Conservation (phyloP, 2,113 vertebrate species). For the Aspiorhynchus laticeps region DNA sequence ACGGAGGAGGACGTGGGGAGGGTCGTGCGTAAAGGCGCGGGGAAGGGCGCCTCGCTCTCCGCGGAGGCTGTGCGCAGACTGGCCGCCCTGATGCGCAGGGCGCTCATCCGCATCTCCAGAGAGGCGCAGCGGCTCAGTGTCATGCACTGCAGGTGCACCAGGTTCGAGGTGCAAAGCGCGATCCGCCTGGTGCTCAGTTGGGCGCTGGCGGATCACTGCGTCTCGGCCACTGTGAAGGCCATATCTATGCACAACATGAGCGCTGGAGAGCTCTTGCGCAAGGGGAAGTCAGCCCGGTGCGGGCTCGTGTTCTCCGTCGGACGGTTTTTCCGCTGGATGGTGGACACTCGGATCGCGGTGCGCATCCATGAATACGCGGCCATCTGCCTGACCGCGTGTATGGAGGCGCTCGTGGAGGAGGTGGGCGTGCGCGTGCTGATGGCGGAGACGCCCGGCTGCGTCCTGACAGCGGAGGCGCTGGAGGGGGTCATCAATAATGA, state of each 20-base stretch:
- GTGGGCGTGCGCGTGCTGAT: slow-evolving; percentile 83
- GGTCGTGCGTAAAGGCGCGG: slow-evolving; percentile 81
- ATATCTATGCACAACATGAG: slow-evolving; percentile 97
- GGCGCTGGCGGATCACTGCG: slow-evolving; percentile 91
- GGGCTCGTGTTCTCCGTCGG: slow-evolving; percentile 92
- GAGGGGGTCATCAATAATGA: slow-evolving; percentile 95
- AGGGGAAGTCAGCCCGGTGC: slow-evolving; percentile 89
- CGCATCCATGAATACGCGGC: slow-evolving; percentile 95
- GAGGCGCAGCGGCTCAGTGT: slow-evolving; percentile 96
- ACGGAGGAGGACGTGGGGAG: slow-evolving; percentile 86
- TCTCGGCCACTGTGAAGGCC: slow-evolving; percentile 86
- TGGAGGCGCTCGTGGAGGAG: slow-evolving; percentile 94
- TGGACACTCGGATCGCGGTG: slow-evolving; percentile 94
- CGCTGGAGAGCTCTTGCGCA: slow-evolving; percentile 87
- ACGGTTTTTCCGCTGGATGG: slow-evolving; percentile 98
- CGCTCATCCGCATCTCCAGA: slow-evolving; percentile 86
- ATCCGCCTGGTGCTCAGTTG: slow-evolving; percentile 95
- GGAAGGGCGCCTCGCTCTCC: slow-evolving; percentile 73
- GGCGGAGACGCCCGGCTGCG: slow-evolving; percentile 74
- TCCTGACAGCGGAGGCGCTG: slow-evolving; percentile 82
- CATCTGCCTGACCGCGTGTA: slow-evolving; percentile 88
- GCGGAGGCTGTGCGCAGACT: slow-evolving; percentile 84
- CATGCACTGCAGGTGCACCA: slow-evolving; percentile 94
- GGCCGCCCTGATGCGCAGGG: slow-evolving; percentile 83
- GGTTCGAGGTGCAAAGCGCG: slow-evolving; percentile 94